Evolutionary conservation across 1,140 invertebrate species (phyloP).

Genomic region (Gerris buenoi): DNA sequence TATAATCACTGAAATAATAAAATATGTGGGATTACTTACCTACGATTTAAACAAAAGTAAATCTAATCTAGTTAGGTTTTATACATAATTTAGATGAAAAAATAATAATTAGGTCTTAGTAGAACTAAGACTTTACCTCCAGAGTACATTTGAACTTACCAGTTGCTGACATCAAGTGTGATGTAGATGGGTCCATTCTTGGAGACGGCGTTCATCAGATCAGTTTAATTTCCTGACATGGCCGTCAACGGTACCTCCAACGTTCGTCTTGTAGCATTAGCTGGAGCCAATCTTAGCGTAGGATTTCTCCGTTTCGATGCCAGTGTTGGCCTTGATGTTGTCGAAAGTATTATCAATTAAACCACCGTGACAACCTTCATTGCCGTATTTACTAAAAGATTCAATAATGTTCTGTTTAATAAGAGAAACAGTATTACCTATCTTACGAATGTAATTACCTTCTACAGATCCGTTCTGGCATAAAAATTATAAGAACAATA

Average conservation of each 20-base stretch:
- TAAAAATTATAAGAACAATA: neutral
- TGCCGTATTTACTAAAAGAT: conserved; percentile 77
- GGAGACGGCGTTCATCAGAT: conserved; percentile 50
- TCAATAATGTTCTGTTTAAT: conserved; percentile 96
- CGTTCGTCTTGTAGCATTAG: neutral
- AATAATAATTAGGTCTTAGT: no score
- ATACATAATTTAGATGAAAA: no score
- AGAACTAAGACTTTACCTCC: no score
- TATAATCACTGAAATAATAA: no score
- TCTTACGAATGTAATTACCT: conserved; percentile 82
- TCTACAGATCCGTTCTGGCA: conserved; percentile 79
- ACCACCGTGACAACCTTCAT: conserved; percentile 90
- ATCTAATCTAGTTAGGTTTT: no score
- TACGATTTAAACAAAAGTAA: no score
- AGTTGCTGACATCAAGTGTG: conserved; percentile 62
- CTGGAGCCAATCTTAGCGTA: conserved; percentile 62
- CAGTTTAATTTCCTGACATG: conserved; percentile 43
- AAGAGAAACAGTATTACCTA: conserved; percentile 67
- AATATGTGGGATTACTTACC: no score
- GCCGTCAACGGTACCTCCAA: conserved; percentile 66
- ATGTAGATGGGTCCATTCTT: conserved; percentile 55
- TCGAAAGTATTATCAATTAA: conserved; percentile 85
- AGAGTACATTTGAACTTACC: conserved; percentile 57
- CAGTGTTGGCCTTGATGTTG: conserved; percentile 79
- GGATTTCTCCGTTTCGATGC: conserved; percentile 80